Evolutionary conservation across 2,797 vertebrate genomes (phyloP).

Genomic region (Lycodopsis pacificus): DNA sequence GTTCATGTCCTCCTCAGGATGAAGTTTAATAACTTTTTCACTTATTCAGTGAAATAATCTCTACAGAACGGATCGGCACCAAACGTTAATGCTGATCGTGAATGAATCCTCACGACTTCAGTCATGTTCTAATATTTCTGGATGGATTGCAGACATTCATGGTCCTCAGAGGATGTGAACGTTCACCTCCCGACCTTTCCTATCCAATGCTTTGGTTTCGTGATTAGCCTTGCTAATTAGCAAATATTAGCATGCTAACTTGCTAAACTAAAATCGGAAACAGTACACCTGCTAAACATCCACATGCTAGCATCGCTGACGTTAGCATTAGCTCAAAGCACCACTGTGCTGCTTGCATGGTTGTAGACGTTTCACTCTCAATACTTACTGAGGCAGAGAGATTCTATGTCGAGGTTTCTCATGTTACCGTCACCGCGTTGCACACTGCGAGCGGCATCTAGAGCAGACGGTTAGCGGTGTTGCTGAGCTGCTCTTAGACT

Average conservation of each 20-base stretch:
- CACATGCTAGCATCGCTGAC: background rate
- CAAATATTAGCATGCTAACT: background rate
- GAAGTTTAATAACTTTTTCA: no score
- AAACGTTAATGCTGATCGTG: background rate
- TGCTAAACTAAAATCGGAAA: background rate
- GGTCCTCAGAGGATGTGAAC: background rate
- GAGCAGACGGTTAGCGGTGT: background rate
- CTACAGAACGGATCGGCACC: background rate
- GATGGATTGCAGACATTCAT: background rate
- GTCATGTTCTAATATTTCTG: background rate
- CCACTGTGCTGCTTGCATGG: background rate
- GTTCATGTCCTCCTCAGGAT: no score
- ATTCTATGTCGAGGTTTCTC: background rate
- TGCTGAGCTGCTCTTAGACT: background rate
- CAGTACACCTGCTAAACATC: background rate
- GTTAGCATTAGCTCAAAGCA: background rate
- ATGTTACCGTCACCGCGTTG: background rate
- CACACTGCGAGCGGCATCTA: background rate
- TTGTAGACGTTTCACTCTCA: background rate
- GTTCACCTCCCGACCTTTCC: background rate
- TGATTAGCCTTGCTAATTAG: background rate
- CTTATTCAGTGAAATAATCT: no score
- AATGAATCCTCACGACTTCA: background rate
- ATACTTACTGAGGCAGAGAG: background rate
- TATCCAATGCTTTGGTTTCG: background rate